Conservation (phyloP, 1,140 invertebrate species). For the Steinernema khuongi region DNA sequence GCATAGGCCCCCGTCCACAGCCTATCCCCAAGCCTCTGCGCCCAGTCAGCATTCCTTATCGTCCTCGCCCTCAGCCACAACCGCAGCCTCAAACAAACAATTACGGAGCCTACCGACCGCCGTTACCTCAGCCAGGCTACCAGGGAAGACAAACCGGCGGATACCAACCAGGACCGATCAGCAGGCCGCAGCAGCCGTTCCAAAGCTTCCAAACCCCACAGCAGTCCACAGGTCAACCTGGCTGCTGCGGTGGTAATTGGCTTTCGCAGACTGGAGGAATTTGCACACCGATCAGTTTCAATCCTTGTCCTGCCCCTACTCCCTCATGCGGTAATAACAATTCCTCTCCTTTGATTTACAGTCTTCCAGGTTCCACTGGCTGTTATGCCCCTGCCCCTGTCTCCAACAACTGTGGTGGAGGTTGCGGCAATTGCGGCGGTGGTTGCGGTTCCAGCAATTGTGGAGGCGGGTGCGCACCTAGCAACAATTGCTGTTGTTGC, state of each 20-base stretch:
- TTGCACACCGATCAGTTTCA: slow-evolving; percentile 21
- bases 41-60: too few species aligned
- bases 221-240: background rate
- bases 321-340: slow-evolving; percentile 6
- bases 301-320: slow-evolving; percentile 16
- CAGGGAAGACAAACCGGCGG: background rate
- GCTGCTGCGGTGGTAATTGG: slow-evolving; percentile 26
- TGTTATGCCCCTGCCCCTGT: background rate
- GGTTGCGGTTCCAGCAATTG: background rate
- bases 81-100: too few species aligned
- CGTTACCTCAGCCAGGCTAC: background rate
- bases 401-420: background rate
- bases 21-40: too few species aligned
- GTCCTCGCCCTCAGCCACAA: too few species aligned
- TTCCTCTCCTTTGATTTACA: background rate
- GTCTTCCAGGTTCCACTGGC: background rate
- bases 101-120: background rate
- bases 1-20: too few species aligned
- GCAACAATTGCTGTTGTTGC: background rate
- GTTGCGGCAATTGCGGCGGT: background rate
- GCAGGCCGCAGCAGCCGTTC: too few species aligned
- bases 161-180: background rate
- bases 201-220: background rate
- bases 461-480: too few species aligned
- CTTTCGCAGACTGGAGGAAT: slow-evolving; percentile 18